Conservation (phyloP, 2,888 invertebrate genomes). For the Hofmannophila pseudospretella region DNA sequence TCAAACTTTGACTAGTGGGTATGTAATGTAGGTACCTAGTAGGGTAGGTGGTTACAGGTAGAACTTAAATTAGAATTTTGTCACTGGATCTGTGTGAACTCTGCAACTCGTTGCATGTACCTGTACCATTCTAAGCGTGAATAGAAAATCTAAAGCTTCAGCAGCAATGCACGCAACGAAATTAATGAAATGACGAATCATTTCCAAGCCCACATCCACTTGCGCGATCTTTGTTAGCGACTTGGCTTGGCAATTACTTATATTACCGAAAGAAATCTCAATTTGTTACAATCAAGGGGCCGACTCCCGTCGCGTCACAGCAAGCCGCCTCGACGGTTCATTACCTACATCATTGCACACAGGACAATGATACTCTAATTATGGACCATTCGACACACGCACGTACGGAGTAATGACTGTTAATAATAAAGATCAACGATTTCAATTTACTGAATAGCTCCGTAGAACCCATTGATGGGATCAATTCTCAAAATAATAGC, state of each 20-base stretch:
- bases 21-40: too few relatives aligned
- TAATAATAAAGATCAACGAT: slow-evolving; percentile 48
- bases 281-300: slow-evolving; percentile 67
- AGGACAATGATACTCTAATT: slow-evolving; percentile 72
- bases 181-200: slow-evolving; percentile 41
- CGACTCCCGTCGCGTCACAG: slow-evolving; percentile 34
- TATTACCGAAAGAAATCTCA: slow-evolving; percentile 59
- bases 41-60: too few relatives aligned
- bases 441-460: slow-evolving; percentile 24
- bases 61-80: too few relatives aligned
- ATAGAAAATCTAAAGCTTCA: too few relatives aligned
- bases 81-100: too few relatives aligned
- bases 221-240: slow-evolving; percentile 29
- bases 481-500: neutral
- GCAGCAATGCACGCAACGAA: slow-evolving; percentile 16
- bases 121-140: too few relatives aligned
- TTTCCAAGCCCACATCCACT: slow-evolving; percentile 48
- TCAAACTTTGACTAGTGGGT: too few relatives aligned
- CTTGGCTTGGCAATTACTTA: slow-evolving; percentile 35
- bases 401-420: slow-evolving; percentile 43
- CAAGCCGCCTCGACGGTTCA: slow-evolving; percentile 41
- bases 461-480: too few relatives aligned
- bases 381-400: slow-evolving; percentile 68
- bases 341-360: slow-evolving; percentile 60
- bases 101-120: too few relatives aligned